phyloP scores from a whole-genome alignment of 2,888 invertebrate genomes.

The Rotaria magnacalcarata region DNA sequence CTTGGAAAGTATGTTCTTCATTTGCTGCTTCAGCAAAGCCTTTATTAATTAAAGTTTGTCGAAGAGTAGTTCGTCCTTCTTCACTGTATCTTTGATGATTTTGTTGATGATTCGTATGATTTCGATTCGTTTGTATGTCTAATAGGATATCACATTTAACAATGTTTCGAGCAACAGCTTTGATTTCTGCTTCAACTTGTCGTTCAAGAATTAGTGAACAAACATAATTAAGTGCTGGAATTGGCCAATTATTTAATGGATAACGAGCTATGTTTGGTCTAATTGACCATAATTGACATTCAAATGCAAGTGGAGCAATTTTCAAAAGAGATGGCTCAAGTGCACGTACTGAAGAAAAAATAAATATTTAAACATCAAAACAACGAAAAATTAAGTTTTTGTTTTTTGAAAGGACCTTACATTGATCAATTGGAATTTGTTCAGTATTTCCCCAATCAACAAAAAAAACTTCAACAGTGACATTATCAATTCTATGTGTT shows the following conservation, averaged over 20 bases:
- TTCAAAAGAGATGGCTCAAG: background rate
- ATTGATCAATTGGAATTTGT: background rate
- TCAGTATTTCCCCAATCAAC: constrained; percentile 43
- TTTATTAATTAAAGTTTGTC: background rate
- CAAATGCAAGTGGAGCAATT: constrained; percentile 36
- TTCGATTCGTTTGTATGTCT: background rate
- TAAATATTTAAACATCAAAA: background rate
- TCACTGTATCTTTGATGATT: background rate
- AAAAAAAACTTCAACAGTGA: constrained; percentile 36
- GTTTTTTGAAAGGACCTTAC: background rate
- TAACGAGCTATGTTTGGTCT: constrained; percentile 30
- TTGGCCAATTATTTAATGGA: background rate
- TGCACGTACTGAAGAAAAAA: background rate
- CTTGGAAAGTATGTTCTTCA: constrained; percentile 73
- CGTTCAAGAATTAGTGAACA: constrained; percentile 31
- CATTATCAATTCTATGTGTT: constrained; percentile 18
- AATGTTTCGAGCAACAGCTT: constrained; percentile 15
- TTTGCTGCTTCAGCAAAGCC: constrained; percentile 69
- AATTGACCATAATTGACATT: constrained; percentile 40
- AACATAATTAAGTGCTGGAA: constrained; percentile 3
- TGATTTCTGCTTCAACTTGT: background rate
- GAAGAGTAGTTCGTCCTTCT: background rate
- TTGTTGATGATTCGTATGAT: background rate
- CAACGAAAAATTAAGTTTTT: background rate
- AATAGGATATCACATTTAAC: constrained; percentile 29